Percentiles rank a stretch among this genome's conserved stretches.
Conservation (phyloP, 2,797 vertebrate genomes). For the Artibeus lituratus region DNA sequence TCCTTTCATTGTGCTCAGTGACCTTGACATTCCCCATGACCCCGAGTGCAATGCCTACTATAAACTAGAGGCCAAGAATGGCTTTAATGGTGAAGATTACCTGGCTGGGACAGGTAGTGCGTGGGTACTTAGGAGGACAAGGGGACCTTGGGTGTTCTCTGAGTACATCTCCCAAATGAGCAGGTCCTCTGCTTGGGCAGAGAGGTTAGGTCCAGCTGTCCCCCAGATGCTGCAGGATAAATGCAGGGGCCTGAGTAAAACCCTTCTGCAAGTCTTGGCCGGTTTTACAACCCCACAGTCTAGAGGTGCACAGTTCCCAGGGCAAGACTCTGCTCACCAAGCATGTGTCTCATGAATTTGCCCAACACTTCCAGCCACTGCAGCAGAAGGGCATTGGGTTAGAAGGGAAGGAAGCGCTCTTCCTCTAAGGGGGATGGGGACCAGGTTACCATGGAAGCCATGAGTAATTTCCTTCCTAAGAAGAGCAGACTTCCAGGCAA, state of each 20-base stretch:
- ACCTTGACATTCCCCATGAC: not conserved
- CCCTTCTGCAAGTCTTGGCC: not conserved
- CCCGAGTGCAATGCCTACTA: not conserved
- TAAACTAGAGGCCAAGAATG: not conserved
- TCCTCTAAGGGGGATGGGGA: not conserved
- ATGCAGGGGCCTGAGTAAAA: not conserved
- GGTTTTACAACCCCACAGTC: not conserved
- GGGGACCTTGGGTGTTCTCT: not conserved
- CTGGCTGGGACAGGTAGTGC: not conserved
- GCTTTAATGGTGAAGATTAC: not conserved
- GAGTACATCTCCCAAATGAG: not conserved
- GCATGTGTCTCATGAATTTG: no score
- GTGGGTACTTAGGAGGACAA: not conserved
- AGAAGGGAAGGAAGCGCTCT: conserved; percentile 39
- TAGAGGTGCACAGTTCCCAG: not conserved
- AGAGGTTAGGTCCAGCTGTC: not conserved
- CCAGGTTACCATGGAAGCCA: conserved; percentile 45
- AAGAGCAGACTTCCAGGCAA: conserved; percentile 56
- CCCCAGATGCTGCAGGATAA: not conserved
- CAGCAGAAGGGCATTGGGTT: not conserved
- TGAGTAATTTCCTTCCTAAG: conserved; percentile 74
- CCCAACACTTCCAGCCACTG: not conserved
- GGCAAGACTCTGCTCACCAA: not conserved
- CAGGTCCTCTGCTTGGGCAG: not conserved
- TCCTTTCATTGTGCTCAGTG: not conserved